Evolutionary conservation across 2,113 vertebrate genomes (phyloP).

Genomic region (Vicugna pacos): DNA sequence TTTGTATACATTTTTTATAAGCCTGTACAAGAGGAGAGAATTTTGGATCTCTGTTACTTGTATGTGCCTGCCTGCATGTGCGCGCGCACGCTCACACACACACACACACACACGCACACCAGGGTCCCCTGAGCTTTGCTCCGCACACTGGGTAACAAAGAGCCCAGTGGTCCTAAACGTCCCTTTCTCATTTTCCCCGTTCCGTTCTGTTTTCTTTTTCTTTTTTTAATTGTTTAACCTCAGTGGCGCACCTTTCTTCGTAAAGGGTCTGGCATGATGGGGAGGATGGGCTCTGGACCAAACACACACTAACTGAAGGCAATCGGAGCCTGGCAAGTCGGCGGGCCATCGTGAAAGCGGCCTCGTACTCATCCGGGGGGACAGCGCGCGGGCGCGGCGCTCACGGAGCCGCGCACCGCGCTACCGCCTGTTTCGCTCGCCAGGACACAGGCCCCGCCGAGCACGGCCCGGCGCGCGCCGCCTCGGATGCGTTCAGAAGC

Average conservation of each 20-base stretch:
- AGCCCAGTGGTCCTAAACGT: not conserved
- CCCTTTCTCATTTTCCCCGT: not conserved
- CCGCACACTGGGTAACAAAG: not conserved
- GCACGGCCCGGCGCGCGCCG: rapidly evolving
- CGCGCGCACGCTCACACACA: not conserved
- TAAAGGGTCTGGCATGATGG: not conserved
- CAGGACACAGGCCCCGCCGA: not conserved
- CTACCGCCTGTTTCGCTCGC: not conserved
- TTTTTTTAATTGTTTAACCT: not conserved
- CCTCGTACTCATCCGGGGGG: rapidly evolving
- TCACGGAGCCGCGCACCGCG: rapidly evolving
- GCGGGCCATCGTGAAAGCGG: rapidly evolving
- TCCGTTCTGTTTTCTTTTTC: not conserved
- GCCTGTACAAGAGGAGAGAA: not conserved
- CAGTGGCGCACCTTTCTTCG: not conserved
- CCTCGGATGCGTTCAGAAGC: not conserved
- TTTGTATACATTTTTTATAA: not conserved
- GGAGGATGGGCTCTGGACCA: not conserved
- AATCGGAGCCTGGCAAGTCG: not conserved
- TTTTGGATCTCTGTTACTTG: not conserved
- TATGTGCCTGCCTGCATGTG: too few species aligned
- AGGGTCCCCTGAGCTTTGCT: not conserved
- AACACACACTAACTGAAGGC: not conserved
- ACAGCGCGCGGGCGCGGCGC: not conserved
- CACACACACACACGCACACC: not conserved